Percentiles rank a stretch among this genome's conserved stretches.
Conservation (phyloP, 30 jellyfish, hydroid and myxozoan species). For the Pelagia noctiluca region DNA sequence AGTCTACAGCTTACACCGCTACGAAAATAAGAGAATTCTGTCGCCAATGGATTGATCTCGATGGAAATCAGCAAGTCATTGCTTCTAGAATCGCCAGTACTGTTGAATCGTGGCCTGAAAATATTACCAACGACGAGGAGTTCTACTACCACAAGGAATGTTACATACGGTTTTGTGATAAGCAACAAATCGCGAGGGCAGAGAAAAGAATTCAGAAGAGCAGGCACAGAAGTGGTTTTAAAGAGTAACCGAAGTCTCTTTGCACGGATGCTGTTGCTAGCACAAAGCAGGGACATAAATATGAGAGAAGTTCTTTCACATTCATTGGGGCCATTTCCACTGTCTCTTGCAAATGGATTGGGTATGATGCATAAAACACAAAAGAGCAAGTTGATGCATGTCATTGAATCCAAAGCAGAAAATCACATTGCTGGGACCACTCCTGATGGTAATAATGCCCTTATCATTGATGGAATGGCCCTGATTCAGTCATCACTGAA, state of each 20-base stretch:
- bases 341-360: background rate
- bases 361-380: background rate
- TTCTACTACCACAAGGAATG: too few relatives aligned
- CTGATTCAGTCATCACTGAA: background rate
- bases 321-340: conserved; percentile 1
- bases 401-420: background rate
- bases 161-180: too few relatives aligned
- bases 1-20: too few relatives aligned
- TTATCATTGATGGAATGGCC: conserved; percentile 8
- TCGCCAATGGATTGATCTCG: too few relatives aligned
- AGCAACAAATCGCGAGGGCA: too few relatives aligned
- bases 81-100: too few relatives aligned
- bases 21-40: too few relatives aligned
- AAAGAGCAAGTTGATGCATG: background rate
- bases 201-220: too few relatives aligned
- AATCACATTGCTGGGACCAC: background rate
- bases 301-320: background rate
- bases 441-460: background rate
- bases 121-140: too few relatives aligned
- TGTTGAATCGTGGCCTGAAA: too few relatives aligned
- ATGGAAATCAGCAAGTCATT: too few relatives aligned
- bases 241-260: background rate
- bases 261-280: background rate
- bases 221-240: background rate
- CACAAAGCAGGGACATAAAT: background rate